These are phyloP conservation scores for Heterodera schachtii DNA, from an alignment of 1,140 invertebrate species.

Conservation along the genomic window DNA sequence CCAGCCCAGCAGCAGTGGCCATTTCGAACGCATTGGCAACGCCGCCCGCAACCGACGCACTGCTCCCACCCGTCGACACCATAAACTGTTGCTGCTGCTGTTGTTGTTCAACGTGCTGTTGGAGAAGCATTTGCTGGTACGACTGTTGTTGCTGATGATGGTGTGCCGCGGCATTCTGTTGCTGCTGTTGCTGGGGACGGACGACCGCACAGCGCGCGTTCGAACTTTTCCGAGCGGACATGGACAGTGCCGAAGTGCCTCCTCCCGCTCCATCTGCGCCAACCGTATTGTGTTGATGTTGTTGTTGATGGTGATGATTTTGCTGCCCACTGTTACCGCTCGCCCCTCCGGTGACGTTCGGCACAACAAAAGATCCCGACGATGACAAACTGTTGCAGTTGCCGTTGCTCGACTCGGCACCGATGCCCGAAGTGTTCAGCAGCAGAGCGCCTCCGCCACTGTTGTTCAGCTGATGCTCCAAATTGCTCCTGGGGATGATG, in stretches of 20 bases:
- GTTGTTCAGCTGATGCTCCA: constrained; percentile 8
- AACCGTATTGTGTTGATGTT: not conserved
- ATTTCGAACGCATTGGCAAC: constrained; percentile 18
- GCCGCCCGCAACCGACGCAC: not conserved
- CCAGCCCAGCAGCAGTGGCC: constrained; percentile 14
- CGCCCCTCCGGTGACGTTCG: constrained; percentile 4
- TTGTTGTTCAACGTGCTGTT: constrained; percentile 19
- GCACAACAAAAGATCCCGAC: constrained; percentile 9
- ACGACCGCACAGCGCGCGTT: constrained; percentile 28
- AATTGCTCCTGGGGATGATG: not conserved
- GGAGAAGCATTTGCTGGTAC: constrained; percentile 17
- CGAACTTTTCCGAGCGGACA: constrained; percentile 21
- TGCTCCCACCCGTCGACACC: not conserved
- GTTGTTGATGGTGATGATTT: not conserved
- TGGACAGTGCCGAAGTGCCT: not conserved
- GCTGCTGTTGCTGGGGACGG: constrained; percentile 27
- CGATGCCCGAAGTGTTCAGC: not conserved
- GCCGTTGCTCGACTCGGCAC: not conserved
- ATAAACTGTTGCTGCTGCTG: not conserved
- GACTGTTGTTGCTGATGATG: constrained; percentile 23
- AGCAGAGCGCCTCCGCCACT: not conserved
- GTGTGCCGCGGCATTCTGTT: constrained; percentile 11
- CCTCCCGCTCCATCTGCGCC: not conserved
- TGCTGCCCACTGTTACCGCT: not conserved
- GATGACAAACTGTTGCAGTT: constrained; percentile 6